Base-by-base conservation (phyloP, 2,797 vertebrate genomes). In the Nannoperca australis region DNA sequence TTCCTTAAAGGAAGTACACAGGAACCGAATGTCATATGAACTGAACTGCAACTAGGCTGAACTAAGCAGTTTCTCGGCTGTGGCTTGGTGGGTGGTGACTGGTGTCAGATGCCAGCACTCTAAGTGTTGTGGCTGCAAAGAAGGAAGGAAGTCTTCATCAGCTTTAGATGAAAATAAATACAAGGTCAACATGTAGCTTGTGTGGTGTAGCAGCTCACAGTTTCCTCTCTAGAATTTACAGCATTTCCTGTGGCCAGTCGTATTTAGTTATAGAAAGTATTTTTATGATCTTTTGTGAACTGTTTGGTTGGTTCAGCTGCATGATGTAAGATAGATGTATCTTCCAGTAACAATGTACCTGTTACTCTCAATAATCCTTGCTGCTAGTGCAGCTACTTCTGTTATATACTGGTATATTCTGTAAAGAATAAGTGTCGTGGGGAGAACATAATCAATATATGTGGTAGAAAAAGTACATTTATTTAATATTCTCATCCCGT, bases 71-170 rank as follows among this genome's bases (percentile, higher is more conserved):
- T 32, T 67, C 51, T 76, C 9, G 27, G 7, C 60, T 75, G 74
- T 71, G 30, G 61, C 73, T 64, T 34, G 12, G 27, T 77, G 87
- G 86, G 88, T 84, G 73, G 72, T 63, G 72, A 14, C 61, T 81
- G 24, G 30, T 24, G 45, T 81, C 73, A 55, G 32, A 80, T 76
- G 81, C 70, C 74, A 76, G 53, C 11, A 36, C 71, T 75, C 18
- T 47, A 63, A 69, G 72, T 83, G 68, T 81, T 92, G 88, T 89
- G 86, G 83, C 80, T 83, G 70, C 76, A 61, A 78, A 63, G 58
- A 77, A 89, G 91, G 89, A 91, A 94, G 89, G 89, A 92, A 90
- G 91, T 89, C 71, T 80, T 91, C 60, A 65, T 47, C 54, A 15
- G 55, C 72, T 83, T 73, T 34, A 68, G 69, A 73, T 78, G 70